These are phyloP conservation scores for Heliocidaris erythrogramma DNA, from an alignment of 35 echinoderm and acorn worm genomes.

Conservation along the genomic window DNA sequence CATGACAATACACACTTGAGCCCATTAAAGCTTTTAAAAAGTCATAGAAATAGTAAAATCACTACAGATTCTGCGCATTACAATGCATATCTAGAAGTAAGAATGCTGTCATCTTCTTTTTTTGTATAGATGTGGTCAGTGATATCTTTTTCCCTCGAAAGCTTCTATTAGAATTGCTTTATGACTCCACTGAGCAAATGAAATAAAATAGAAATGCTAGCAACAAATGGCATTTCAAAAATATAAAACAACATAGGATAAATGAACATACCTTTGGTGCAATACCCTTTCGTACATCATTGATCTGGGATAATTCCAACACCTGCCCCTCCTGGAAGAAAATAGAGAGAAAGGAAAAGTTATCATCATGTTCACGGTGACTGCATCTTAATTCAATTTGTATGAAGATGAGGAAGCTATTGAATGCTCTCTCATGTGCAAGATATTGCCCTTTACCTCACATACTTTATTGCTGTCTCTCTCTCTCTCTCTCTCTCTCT, in stretches of 20 bases:
- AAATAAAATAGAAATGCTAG: not conserved
- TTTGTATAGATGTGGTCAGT: no score
- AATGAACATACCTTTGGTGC: conserved; percentile 74
- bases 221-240: not conserved
- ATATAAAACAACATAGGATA: not conserved
- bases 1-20: no score
- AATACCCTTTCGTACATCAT: conserved; percentile 94
- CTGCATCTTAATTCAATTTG: not conserved
- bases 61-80: no score
- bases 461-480: not conserved
- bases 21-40: no score
- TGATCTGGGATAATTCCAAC: conserved; percentile 92
- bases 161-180: not conserved
- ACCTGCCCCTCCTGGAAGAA: conserved; percentile 84
- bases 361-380: not conserved
- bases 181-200: not conserved
- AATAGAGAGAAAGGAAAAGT: conserved; percentile 39
- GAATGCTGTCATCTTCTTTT: no score
- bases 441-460: not conserved
- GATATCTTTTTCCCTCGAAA: not conserved
- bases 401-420: not conserved
- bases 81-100: no score
- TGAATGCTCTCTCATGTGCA: not conserved
- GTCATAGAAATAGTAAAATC: no score
- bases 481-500: no score